These are phyloP conservation scores for Cassiopea andromeda DNA, from an alignment of 30 jellyfish, hydroid and myxozoan genomes.

Conservation along the genomic window DNA sequence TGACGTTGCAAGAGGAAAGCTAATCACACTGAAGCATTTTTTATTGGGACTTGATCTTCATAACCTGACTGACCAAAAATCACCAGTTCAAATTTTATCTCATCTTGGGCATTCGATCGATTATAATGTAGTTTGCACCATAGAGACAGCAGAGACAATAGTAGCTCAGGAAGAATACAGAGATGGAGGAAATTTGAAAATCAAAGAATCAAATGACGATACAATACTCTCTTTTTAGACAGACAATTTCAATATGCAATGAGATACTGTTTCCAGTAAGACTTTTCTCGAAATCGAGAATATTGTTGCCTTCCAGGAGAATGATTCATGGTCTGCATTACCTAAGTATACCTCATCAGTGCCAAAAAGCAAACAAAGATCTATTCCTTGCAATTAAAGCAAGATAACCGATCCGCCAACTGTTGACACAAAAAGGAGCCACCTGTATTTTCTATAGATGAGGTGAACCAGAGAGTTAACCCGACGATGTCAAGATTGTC, in stretches of 20 bases:
- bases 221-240: slow-evolving; percentile 48
- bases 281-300: slow-evolving; percentile 42
- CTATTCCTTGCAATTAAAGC: slow-evolving; percentile 21
- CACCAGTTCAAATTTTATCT: slow-evolving; percentile 5
- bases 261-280: slow-evolving; percentile 36
- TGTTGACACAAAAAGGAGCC: slow-evolving; percentile 10
- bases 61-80: slow-evolving; percentile 39
- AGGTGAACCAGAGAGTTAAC: slow-evolving; percentile 6
- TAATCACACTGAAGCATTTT: slow-evolving; percentile 48
- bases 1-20: slow-evolving; percentile 37
- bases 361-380: slow-evolving; percentile 25
- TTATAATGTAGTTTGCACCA: slow-evolving; percentile 36
- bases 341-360: slow-evolving; percentile 14
- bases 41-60: slow-evolving; percentile 59
- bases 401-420: slow-evolving; percentile 5
- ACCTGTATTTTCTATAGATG: slow-evolving; percentile 8
- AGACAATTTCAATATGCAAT: slow-evolving; percentile 49
- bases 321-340: slow-evolving; percentile 23
- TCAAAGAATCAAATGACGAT: slow-evolving; percentile 32
- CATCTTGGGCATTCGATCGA: slow-evolving; percentile 63
- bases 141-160: slow-evolving; percentile 52
- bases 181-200: background rate
- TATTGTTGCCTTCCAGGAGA: slow-evolving; percentile 3
- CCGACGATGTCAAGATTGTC: slow-evolving; percentile 21
- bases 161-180: slow-evolving; percentile 24